Base-by-base conservation (phyloP, 64 coral and sea anemone species). In the Porites lutea region DNA sequence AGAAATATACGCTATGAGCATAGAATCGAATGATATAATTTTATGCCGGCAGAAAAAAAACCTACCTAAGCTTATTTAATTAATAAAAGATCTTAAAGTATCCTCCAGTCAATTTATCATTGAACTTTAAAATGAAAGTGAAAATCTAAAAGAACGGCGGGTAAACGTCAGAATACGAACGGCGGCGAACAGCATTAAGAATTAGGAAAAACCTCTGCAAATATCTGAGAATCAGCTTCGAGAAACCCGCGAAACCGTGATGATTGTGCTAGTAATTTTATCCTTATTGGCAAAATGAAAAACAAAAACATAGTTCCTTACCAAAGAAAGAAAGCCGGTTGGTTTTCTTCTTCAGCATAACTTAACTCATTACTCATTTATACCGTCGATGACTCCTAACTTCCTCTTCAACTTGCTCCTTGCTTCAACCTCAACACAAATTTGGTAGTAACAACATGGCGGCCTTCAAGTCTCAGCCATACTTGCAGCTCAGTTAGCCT, bases 401-500 rank as follows among this genome's bases (percentile, higher is more conserved):
- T 51, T 76, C 73, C 16, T 76, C 48, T 18, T 51, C 44, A 52
- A 16, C 16, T 19, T 10, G n/a, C n/a, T n/a, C n/a, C n/a, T n/a
- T n/a, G 27, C 27, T 37, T 37, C 27, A 37, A 37, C 71, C 6
- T n/a, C 5, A 20, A 73, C 15, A 18, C 13, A 9, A 23, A 48
- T 3, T 37, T 37, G 27, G 27, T 47, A 65, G 65, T 19, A 69
- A 44, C 60, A 83, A 66, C 47, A 84, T 84, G 81, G 81, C 81
- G 19, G 81, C 67, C 3, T 45, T 43, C 70, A 66, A 20, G 43
- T 94, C 9, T 67, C 74, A 9, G 71, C 64, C 20, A 81, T 80
- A 71, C 19, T 94, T 18, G 69, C 86, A 75, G 76, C 92, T 8
- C 76, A 88, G 37, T 89, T 83, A 45, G 37, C 88, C 45, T 75